phyloP scores from a whole-genome alignment of 2,888 invertebrate species.

The Zaprionus lineosus region DNA sequence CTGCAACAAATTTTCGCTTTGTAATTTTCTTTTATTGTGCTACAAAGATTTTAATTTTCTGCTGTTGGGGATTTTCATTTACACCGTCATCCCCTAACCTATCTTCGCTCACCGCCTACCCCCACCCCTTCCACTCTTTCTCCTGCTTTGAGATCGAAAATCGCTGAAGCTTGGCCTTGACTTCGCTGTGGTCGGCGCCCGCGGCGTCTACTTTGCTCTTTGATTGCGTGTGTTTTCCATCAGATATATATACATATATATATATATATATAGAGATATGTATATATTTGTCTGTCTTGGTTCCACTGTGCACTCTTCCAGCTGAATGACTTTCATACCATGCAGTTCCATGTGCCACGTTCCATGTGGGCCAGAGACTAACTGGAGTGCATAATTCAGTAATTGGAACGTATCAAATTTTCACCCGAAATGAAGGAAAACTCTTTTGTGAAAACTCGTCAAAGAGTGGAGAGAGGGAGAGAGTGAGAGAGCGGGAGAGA shows the following conservation, averaged over 20 bases:
- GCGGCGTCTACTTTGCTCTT: constrained; percentile 22
- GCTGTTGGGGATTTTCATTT: constrained; percentile 34
- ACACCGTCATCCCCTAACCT: too few species aligned
- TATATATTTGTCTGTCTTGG: constrained; percentile 7
- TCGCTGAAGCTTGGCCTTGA: constrained; percentile 37
- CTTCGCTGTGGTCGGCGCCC: too few species aligned
- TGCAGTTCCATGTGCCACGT: constrained; percentile 26
- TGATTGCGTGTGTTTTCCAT: constrained; percentile 3
- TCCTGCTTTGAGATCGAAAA: too few species aligned
- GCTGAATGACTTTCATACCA: constrained; percentile 72
- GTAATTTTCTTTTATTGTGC: constrained; percentile 47
- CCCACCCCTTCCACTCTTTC: too few species aligned
- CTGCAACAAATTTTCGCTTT: constrained; percentile 48
- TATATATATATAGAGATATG: too few species aligned
- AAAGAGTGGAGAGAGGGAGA: background rate
- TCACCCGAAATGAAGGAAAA: constrained; percentile 33
- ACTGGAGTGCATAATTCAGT: constrained; percentile 70
- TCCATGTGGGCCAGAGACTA: constrained; percentile 37
- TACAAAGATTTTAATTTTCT: constrained; percentile 38
- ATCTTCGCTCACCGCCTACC: too few species aligned
- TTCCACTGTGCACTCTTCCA: constrained; percentile 75
- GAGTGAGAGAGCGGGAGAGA: too few species aligned
- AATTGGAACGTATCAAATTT: constrained; percentile 74
- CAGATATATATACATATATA: constrained; percentile 3
- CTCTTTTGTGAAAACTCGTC: too few species aligned